Percentiles rank a stretch among this genome's conserved stretches.
These are phyloP conservation scores for Paelopatides confundens DNA, from an alignment of 53 echinoderm and acorn worm species.

Conservation along the genomic window DNA sequence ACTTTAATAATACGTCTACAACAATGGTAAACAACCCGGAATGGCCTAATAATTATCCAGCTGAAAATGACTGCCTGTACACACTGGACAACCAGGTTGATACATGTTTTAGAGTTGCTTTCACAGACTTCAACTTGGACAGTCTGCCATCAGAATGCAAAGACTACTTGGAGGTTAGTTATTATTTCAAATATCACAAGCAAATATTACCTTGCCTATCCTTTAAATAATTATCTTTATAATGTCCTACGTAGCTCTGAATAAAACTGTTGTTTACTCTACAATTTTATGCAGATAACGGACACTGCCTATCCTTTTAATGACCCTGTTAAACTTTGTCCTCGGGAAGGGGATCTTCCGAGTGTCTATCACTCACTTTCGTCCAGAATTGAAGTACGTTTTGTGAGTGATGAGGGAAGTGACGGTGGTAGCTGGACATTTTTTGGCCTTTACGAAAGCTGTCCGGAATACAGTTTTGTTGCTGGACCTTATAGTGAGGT, in stretches of 20 bases:
- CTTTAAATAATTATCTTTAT: no score
- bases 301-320: background rate
- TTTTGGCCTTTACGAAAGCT: slow-evolving; percentile 1
- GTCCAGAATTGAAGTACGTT: background rate
- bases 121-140: background rate
- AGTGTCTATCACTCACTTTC: background rate
- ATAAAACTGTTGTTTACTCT: no score
- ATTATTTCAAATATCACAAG: no score
- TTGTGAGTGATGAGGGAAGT: slow-evolving; percentile 5
- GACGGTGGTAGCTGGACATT: slow-evolving; percentile 42
- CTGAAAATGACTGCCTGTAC: background rate
- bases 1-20: background rate
- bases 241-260: no score
- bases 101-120: background rate
- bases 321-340: background rate
- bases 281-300: background rate
- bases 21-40: background rate
- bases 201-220: no score
- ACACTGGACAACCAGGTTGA: background rate
- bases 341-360: background rate
- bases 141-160: background rate
- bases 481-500: slow-evolving; percentile 63
- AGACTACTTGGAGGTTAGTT: slow-evolving; percentile 10
- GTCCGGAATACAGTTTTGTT: slow-evolving; percentile 61
- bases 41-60: background rate